phyloP scores from a whole-genome alignment of 1,140 invertebrate genomes.

The Drosophila ironensis region DNA sequence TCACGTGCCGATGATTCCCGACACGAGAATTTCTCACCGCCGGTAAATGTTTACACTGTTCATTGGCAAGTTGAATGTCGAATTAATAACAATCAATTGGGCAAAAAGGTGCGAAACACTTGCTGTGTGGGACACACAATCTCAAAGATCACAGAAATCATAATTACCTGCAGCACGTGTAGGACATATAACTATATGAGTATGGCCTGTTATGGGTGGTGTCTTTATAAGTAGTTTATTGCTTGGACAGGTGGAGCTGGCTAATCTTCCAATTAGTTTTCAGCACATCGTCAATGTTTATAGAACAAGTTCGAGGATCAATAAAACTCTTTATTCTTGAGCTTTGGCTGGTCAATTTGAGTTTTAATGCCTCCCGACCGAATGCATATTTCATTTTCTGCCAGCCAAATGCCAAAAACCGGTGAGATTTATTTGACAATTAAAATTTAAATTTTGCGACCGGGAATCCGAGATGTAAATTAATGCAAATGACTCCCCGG shows the following conservation, averaged over 20 bases:
- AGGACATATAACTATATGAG: neutral
- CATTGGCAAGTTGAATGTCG: slow-evolving; percentile 37
- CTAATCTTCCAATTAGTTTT: slow-evolving; percentile 49
- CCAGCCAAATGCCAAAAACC: slow-evolving; percentile 32
- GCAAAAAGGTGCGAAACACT: slow-evolving; percentile 45
- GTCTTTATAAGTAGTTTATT: slow-evolving; percentile 7
- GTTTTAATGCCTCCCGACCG: slow-evolving; percentile 29
- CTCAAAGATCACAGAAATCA: neutral
- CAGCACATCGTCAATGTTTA: slow-evolving; percentile 64
- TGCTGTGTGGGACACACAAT: neutral
- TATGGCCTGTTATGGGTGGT: slow-evolving; percentile 14
- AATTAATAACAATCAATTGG: slow-evolving; percentile 43
- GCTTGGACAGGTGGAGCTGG: neutral
- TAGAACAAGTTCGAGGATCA: slow-evolving; percentile 33
- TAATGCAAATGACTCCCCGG: slow-evolving; percentile 55
- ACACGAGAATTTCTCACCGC: neutral
- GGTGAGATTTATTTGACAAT: slow-evolving; percentile 57
- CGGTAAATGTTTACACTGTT: slow-evolving; percentile 19
- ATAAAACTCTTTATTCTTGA: slow-evolving; percentile 44
- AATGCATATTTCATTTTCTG: slow-evolving; percentile 43
- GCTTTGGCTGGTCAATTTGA: slow-evolving; percentile 45
- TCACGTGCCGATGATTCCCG: slow-evolving; percentile 5
- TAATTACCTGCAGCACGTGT: slow-evolving; percentile 36
- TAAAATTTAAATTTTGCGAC: slow-evolving; percentile 38
- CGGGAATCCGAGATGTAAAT: slow-evolving; percentile 48